Conservation (phyloP, 2,797 vertebrate species). For the Urophycis tenuis region DNA sequence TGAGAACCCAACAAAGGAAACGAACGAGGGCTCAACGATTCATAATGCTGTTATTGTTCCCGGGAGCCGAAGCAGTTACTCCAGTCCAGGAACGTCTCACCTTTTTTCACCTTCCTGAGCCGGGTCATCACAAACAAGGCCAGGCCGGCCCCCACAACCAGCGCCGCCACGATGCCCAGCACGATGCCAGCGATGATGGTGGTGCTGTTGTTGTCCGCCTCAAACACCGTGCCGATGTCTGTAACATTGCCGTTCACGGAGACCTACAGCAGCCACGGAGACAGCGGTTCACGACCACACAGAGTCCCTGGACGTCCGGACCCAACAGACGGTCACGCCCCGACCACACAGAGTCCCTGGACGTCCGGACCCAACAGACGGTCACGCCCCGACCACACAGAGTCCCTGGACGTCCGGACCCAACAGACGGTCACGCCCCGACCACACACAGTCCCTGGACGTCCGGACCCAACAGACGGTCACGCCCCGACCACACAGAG, state of each 20-base stretch:
- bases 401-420: too few species aligned
- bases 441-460: too few species aligned
- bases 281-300: background rate
- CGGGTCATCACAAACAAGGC: constrained; percentile 62
- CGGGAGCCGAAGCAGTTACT: background rate
- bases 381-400: too few species aligned
- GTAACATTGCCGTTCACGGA: constrained; percentile 68
- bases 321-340: too few species aligned
- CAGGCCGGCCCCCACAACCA: constrained; percentile 62
- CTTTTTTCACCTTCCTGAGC: constrained; percentile 68
- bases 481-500: too few species aligned
- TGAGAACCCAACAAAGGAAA: background rate
- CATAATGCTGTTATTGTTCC: background rate
- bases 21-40: background rate
- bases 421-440: too few species aligned
- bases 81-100: constrained; percentile 40
- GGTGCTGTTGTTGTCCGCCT: constrained; percentile 32
- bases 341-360: too few species aligned
- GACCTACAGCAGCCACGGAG: constrained; percentile 64
- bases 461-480: too few species aligned
- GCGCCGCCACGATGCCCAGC: constrained; percentile 69
- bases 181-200: constrained; percentile 59
- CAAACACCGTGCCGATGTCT: constrained; percentile 71
- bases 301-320: too few species aligned
- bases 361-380: too few species aligned